Conservation (phyloP, 2,888 invertebrate species). For the Noctua comes region DNA sequence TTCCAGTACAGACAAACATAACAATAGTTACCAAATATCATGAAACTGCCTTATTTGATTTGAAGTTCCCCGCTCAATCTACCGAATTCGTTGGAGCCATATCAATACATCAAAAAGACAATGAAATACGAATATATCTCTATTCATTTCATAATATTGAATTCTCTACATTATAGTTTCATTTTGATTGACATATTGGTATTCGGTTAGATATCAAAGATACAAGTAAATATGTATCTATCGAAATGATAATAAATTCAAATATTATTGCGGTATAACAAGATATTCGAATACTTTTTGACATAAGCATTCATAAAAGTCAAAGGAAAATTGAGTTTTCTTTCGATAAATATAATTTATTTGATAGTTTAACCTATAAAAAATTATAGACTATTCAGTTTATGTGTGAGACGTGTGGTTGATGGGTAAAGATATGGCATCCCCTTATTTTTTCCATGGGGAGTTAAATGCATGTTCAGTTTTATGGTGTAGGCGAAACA, state of each 20-base stretch:
- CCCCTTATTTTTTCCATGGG: not conserved
- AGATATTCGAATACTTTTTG: conserved; percentile 2
- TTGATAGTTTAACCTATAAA: conserved; percentile 20
- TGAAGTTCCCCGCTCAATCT: not conserved
- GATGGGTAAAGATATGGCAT: not conserved
- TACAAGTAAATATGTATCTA: not conserved
- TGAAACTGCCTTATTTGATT: not conserved
- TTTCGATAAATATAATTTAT: conserved; percentile 14
- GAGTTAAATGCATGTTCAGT: not conserved
- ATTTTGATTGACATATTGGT: conserved; percentile 37
- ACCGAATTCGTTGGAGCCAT: not conserved
- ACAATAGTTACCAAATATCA: not conserved
- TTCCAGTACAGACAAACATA: not conserved
- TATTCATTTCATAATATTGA: conserved; percentile 2
- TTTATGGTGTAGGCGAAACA: not conserved
- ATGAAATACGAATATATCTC: not conserved
- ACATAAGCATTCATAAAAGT: conserved; percentile 28
- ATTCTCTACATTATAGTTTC: conserved; percentile 18
- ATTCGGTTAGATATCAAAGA: conserved; percentile 24
- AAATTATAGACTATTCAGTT: conserved; percentile 2
- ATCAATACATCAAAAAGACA: not conserved
- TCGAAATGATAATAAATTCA: conserved; percentile 22
- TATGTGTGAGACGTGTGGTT: conserved; percentile 10
- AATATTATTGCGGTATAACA: conserved; percentile 7
- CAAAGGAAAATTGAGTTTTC: conserved; percentile 35